These are phyloP conservation scores for Pocillopora damicornis DNA, from an alignment of 64 coral and sea anemone genomes.

Conservation along the genomic window DNA sequence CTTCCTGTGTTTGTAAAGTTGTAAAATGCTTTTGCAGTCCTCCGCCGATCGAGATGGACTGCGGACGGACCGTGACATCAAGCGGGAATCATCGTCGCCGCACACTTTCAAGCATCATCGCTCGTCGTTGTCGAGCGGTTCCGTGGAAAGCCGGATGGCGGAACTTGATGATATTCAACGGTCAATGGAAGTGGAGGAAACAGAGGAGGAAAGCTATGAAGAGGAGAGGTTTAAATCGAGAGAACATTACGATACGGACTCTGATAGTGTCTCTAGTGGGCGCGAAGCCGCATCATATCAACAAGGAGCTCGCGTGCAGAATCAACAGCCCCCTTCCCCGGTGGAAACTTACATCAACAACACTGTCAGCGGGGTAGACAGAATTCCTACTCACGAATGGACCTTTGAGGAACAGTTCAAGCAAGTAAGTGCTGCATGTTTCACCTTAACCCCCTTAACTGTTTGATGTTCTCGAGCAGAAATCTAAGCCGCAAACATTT, in stretches of 20 bases:
- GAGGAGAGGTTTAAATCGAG: constrained; percentile 59
- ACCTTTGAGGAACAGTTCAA: constrained; percentile 96
- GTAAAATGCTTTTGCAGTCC: constrained; percentile 48
- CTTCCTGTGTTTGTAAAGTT: constrained; percentile 48
- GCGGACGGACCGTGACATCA: constrained; percentile 32
- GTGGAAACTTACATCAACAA: constrained; percentile 50
- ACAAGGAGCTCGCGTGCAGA: constrained; percentile 57
- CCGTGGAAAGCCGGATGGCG: constrained; percentile 95
- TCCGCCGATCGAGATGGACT: constrained; percentile 21
- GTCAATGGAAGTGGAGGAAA: constrained; percentile 95
- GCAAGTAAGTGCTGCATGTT: constrained; percentile 60
- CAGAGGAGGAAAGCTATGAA: constrained; percentile 79
- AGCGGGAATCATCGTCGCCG: constrained; percentile 44
- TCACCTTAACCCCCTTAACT: neutral
- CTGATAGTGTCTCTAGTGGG: constrained; percentile 57
- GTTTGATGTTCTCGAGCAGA: constrained; percentile 38
- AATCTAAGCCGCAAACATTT: constrained; percentile 15
- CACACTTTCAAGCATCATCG: constrained; percentile 67
- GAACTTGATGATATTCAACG: constrained; percentile 93
- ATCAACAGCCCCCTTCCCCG: constrained; percentile 49
- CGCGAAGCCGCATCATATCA: constrained; percentile 47
- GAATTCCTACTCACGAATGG: constrained; percentile 86
- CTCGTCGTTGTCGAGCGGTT: constrained; percentile 38
- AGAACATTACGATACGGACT: constrained; percentile 70
- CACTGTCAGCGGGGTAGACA: constrained; percentile 63